Evolutionary conservation across 2,797 vertebrate genomes (phyloP), one percentile per base, ranked within the genome.

Genomic region (Petrocephalus sullivani): DNA sequence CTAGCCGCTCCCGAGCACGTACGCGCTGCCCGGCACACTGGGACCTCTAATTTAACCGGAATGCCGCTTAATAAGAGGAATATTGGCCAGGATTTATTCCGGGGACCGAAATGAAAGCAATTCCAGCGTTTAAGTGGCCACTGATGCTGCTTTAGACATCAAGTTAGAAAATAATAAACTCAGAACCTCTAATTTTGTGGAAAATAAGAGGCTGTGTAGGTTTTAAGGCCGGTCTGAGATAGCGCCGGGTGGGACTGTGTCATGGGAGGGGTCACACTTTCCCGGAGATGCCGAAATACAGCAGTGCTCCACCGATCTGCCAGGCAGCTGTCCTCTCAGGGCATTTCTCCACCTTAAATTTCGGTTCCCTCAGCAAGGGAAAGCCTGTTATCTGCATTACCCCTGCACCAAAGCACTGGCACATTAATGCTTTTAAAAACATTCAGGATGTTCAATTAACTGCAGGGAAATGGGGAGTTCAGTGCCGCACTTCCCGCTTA

Each of bases 191-290:
- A 82, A 85, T 57, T 85, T 56, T 14, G 78, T 57, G 4, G 54
- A 64, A 84, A 88, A 83, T 83, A 14, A 88, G 87, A 61, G 75
- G 37, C 10, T 37, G 21, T 33, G 51, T 85, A 9, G 23, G 49
- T 88, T 67, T 71, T 46, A 88, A 87, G 86, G 19, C 46, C 41
- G 60, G 33, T 87, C 58, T 87, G 86, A 87, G 86, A 49, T 60
- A 86, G 1, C 28, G 12, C 14, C 2, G 51, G 60, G 56, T 53
- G 41, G 51, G 10, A 85, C 83, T 28, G 21, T 82, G 46, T 85
- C 49, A 85, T 61, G 56, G 57, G 57, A 61, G 28, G 61, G 28
- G 12, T 64, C 87, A 23, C 41, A 7, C 9, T 19, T 10, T 82
- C 37, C 9, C 9, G 8, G 4, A 28, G 78, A 14, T 0, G 5